Evolutionary conservation across 1,140 invertebrate species (phyloP).

Genomic region (Drosophila cardini): DNA sequence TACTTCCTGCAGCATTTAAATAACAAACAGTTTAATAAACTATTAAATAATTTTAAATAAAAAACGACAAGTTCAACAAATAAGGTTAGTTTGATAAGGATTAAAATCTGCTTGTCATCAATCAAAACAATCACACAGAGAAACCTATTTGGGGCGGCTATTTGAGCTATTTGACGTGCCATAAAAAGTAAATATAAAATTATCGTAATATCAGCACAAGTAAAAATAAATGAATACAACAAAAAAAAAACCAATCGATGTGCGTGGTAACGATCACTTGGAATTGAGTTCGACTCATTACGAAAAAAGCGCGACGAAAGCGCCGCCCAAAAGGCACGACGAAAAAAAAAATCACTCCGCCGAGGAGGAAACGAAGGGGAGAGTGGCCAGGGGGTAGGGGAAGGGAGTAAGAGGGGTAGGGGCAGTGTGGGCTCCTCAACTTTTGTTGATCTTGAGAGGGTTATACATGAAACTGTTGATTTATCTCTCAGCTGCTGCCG

Average conservation of each 20-base stretch:
- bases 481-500: slow-evolving; percentile 69
- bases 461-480: slow-evolving; percentile 70
- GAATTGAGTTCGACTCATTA: slow-evolving; percentile 43
- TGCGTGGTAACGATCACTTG: slow-evolving; percentile 36
- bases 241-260: slow-evolving; percentile 24
- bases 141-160: slow-evolving; percentile 29
- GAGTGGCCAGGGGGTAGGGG: not conserved
- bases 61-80: not conserved
- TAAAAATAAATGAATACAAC: slow-evolving; percentile 5
- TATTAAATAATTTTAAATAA: not conserved
- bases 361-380: not conserved
- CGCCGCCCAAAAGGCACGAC: slow-evolving; percentile 33
- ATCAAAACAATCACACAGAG: not conserved
- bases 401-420: slow-evolving; percentile 8
- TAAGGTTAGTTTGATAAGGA: slow-evolving; percentile 13
- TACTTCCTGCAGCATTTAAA: not conserved
- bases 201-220: slow-evolving; percentile 23
- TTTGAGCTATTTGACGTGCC: slow-evolving; percentile 8
- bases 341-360: slow-evolving; percentile 34
- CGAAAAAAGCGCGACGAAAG: slow-evolving; percentile 38
- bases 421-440: slow-evolving; percentile 40
- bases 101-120: slow-evolving; percentile 7
- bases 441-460: slow-evolving; percentile 78
- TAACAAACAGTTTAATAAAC: not conserved
- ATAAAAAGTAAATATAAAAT: slow-evolving; percentile 26